A percentile compares a stretch with the other conserved stretches of the same genome.
These are phyloP conservation scores for Melanotaenia parkinsoni DNA, from an alignment of 2,797 vertebrate species.

Conservation along the genomic window DNA sequence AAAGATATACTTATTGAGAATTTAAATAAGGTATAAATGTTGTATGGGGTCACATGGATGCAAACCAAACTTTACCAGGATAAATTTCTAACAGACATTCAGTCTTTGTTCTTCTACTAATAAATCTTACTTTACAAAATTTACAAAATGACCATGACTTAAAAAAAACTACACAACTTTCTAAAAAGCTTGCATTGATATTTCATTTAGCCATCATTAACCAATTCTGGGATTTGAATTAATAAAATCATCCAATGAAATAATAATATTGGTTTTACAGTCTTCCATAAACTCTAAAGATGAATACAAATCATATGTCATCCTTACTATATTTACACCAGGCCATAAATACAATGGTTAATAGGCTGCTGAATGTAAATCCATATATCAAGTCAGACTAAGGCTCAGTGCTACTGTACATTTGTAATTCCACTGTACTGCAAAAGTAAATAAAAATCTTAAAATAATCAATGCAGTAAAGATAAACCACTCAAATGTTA, in stretches of 20 bases:
- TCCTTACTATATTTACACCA: conserved; percentile 29
- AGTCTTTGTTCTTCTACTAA: not conserved
- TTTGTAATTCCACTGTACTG: not conserved
- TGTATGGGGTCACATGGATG: not conserved
- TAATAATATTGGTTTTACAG: conserved; percentile 44
- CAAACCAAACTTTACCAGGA: not conserved
- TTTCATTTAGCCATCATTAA: conserved; percentile 1
- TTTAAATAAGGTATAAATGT: not conserved
- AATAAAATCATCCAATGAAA: conserved; percentile 42
- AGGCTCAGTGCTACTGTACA: not conserved
- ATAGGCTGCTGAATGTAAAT: conserved; percentile 31
- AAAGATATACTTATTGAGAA: too few relatives aligned
- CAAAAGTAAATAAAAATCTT: not conserved
- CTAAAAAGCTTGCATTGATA: conserved; percentile 7
- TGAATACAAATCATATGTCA: conserved; percentile 31
- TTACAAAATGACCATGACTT: too few relatives aligned
- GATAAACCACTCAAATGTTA: not conserved
- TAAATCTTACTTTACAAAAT: not conserved
- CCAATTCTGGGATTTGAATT: conserved; percentile 21
- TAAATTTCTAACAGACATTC: conserved; percentile 1
- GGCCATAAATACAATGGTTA: conserved; percentile 34
- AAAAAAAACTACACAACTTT: not conserved
- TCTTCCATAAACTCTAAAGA: conserved; percentile 9
- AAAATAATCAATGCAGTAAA: not conserved
- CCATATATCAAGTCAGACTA: conserved; percentile 16